Evolutionary conservation across 2,797 vertebrate genomes (phyloP).

Genomic region (Aldrovandia affinis): DNA sequence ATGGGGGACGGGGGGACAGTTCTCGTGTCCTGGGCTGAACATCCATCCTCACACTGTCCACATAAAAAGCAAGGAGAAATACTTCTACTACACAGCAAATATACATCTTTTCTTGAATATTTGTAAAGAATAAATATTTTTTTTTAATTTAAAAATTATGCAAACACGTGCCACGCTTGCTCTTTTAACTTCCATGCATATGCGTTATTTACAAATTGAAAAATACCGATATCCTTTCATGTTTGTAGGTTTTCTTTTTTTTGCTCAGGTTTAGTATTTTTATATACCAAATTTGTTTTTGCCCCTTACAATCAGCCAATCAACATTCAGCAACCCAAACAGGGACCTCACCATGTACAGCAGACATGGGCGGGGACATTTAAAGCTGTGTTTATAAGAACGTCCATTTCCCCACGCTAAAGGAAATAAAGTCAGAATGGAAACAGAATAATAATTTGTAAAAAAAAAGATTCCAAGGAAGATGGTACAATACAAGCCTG

Average conservation of each 20-base stretch:
- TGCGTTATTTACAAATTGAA: slow-evolving; percentile 99
- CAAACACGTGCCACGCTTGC: slow-evolving; percentile 99
- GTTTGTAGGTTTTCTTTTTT: slow-evolving; percentile 60
- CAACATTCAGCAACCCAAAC: slow-evolving; percentile 78
- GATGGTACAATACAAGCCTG: slow-evolving; percentile 91
- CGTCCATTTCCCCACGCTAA: slow-evolving; percentile 72
- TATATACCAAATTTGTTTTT: slow-evolving; percentile 80
- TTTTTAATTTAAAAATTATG: slow-evolving; percentile 95
- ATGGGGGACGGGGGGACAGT: slow-evolving; percentile 48
- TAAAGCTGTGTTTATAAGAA: slow-evolving; percentile 87
- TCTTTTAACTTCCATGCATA: slow-evolving; percentile 94
- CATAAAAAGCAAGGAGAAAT: slow-evolving; percentile 62
- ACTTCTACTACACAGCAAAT: slow-evolving; percentile 89
- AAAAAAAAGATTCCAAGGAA: slow-evolving; percentile 75
- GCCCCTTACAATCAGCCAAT: slow-evolving; percentile 80
- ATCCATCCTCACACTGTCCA: slow-evolving; percentile 52
- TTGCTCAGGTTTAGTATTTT: slow-evolving; percentile 67
- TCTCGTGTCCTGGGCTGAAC: slow-evolving; percentile 53
- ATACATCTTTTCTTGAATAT: slow-evolving; percentile 86
- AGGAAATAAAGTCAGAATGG: slow-evolving; percentile 67
- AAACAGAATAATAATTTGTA: slow-evolving; percentile 75
- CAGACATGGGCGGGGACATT: slow-evolving; percentile 79
- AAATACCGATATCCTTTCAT: slow-evolving; percentile 89
- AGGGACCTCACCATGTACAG: slow-evolving; percentile 67
- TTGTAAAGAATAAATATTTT: slow-evolving; percentile 99